These are phyloP conservation scores for Brotula barbata DNA, from an alignment of 2,797 vertebrate genomes.

Conservation along the genomic window DNA sequence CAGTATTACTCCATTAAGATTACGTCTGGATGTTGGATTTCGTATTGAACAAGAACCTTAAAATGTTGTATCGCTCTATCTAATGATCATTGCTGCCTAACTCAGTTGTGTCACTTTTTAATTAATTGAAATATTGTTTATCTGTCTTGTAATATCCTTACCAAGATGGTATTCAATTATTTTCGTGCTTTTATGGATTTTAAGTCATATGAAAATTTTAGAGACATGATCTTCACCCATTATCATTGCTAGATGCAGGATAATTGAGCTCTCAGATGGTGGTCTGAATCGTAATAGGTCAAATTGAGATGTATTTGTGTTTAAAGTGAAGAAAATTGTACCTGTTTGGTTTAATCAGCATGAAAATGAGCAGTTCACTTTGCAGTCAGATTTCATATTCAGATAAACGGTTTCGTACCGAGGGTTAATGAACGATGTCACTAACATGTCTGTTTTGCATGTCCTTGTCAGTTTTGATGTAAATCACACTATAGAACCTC, in stretches of 20 bases:
- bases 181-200: no score
- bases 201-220: no score
- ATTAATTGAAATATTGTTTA: not conserved
- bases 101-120: not conserved
- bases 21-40: not conserved
- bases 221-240: not conserved
- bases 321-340: not conserved
- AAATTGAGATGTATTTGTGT: not conserved
- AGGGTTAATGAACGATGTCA: no score
- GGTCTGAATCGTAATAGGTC: slow-evolving; percentile 12
- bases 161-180: no score
- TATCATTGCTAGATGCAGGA: slow-evolving; percentile 12
- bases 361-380: not conserved
- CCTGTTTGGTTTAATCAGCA: slow-evolving; percentile 16
- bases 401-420: no score
- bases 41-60: slow-evolving; percentile 6
- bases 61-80: slow-evolving; percentile 1
- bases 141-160: no score
- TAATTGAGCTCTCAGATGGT: slow-evolving; percentile 21
- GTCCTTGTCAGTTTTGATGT: not conserved
- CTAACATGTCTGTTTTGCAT: slow-evolving; percentile 2
- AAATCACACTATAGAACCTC: not conserved
- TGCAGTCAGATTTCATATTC: slow-evolving; percentile 11
- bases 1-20: not conserved
- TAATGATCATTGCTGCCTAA: not conserved